Base-by-base conservation (phyloP, 2,797 vertebrate species). In the Amblyopsis hoosieri region DNA sequence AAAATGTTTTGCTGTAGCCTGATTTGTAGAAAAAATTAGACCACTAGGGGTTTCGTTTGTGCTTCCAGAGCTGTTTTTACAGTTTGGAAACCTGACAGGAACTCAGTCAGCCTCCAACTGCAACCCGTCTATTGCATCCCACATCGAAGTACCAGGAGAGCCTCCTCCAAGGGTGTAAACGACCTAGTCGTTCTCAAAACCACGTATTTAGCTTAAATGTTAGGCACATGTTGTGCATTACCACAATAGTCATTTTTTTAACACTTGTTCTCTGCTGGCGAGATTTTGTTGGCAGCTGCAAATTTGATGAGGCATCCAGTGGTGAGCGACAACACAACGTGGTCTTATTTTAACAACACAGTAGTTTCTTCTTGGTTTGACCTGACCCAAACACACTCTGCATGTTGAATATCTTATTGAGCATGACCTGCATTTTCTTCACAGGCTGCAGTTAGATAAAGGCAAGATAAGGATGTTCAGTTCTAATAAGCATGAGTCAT, bases 391-490 rank as follows among this genome's bases (percentile, higher is more conserved):
- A 51, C 75, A 58, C 53, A 7, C 3, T 76, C 3, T 76, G 78
- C 52, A 64, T 76, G 71, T 75, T 65, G 45, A 60, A 65, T 55
- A 53, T 76, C 62, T 46, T 48, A 9, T 64, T 62, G 37, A 50
- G 3, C 6, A 42, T 72, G 78, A 78, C 67, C 73, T 67, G 64
- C 64, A 79, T 90, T 29, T 29, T 86, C 80, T 69, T 82, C 54
- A 69, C 54, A 54, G 54, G 54, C 67, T 42, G 12, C 54, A 58
- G 57, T 29, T n/a, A 64, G 57, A 69, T 72, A 68, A 65, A 54
- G 46, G 4, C 46, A 59, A 33, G 42, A 45, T 45, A 46, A 59
- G 63, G 52, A 64, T 42, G 33, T 17, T 61, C 64, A 52, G 19
- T n/a, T 47, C 45, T 45, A 64, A 13, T 12, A 17, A 50, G 61